A percentile compares a stretch with the other conserved stretches of the same genome.
These are phyloP conservation scores for Amblyjoppa fuscipennis DNA, from an alignment of 2,888 invertebrate species.

Conservation along the genomic window DNA sequence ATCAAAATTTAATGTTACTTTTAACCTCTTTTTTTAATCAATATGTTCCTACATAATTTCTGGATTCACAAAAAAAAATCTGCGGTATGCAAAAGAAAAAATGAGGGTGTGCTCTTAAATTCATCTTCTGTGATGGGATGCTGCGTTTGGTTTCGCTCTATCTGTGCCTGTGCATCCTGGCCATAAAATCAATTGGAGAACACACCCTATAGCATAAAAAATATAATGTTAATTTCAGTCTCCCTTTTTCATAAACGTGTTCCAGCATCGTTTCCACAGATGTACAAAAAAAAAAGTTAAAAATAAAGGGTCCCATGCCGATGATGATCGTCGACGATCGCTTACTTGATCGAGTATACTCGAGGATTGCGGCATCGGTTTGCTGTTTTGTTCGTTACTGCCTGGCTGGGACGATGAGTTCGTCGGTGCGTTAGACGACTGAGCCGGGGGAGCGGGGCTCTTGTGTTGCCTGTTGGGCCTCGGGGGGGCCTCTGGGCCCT, in stretches of 20 bases:
- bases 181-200: no score
- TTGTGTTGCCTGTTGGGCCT: slow-evolving; percentile 85
- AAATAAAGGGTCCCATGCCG: slow-evolving; percentile 26
- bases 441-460: slow-evolving; percentile 76
- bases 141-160: no score
- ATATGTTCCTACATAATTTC: no score
- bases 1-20: no score
- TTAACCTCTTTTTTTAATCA: no score
- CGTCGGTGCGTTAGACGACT: slow-evolving; percentile 74
- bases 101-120: no score
- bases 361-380: slow-evolving; percentile 83
- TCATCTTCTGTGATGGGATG: no score
- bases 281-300: neutral
- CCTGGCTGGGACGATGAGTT: slow-evolving; percentile 79
- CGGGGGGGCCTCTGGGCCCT: slow-evolving; percentile 91
- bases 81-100: no score
- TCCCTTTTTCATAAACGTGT: neutral
- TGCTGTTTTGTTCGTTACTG: slow-evolving; percentile 83
- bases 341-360: slow-evolving; percentile 84
- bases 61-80: no score
- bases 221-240: no score
- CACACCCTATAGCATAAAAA: no score
- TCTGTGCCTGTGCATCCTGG: no score
- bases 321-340: slow-evolving; percentile 53
- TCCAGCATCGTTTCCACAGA: slow-evolving; percentile 15